Conservation (phyloP, 2,888 invertebrate species). For the Cantharis nigra region DNA sequence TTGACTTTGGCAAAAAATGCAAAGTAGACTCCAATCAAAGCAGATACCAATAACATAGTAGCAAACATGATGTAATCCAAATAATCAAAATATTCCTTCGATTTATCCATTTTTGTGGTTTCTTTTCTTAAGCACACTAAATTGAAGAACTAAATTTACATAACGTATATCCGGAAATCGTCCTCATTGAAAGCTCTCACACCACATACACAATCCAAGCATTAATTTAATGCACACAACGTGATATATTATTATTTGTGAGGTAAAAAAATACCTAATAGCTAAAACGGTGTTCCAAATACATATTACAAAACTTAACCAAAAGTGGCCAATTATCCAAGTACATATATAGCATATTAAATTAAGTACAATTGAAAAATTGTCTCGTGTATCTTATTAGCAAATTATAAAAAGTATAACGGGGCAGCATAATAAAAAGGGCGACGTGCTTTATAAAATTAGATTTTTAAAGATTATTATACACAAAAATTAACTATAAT, state of each 20-base stretch:
- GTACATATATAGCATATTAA: conserved; percentile 43
- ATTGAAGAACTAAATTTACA: neutral
- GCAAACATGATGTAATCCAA: conserved; percentile 71
- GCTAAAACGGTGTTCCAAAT: conserved; percentile 13
- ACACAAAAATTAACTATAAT: neutral
- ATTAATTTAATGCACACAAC: neutral
- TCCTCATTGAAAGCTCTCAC: neutral
- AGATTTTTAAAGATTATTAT: neutral
- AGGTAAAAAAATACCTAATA: conserved; percentile 25
- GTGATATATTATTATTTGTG: neutral
- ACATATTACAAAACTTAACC: conserved; percentile 32
- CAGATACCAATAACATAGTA: conserved; percentile 66
- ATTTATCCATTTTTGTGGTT: conserved; percentile 40
- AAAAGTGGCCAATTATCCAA: conserved; percentile 41
- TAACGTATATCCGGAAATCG: neutral
- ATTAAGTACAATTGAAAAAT: conserved; percentile 49
- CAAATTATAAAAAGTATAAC: conserved; percentile 24
- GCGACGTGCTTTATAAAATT: neutral
- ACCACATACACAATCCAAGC: neutral
- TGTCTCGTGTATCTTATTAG: conserved; percentile 27
- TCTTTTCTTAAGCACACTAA: conserved; percentile 13
- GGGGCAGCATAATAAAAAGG: neutral
- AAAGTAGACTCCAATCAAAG: conserved; percentile 71
- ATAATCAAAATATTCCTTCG: conserved; percentile 59
- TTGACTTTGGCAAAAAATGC: conserved; percentile 71